These are phyloP conservation scores for Poeciliopsis presidionis DNA, from an alignment of 2,797 vertebrate genomes.

Conservation along the genomic window DNA sequence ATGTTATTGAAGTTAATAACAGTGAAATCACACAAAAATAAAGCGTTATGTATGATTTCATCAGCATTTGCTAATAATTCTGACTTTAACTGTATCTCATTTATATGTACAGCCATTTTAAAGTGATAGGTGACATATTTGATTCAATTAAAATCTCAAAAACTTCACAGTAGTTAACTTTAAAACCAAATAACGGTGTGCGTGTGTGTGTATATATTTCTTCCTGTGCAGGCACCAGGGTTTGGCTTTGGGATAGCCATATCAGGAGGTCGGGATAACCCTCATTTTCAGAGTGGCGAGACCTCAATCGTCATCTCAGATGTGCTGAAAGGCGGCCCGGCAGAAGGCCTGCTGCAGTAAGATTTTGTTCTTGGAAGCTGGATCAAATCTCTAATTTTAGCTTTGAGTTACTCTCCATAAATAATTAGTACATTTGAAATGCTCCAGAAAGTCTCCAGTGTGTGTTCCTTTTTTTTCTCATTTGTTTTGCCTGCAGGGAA, in stretches of 20 bases:
- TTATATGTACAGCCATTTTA: not conserved
- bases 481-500: constrained; percentile 81
- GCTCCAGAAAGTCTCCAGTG: constrained; percentile 46
- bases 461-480: constrained; percentile 34
- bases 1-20: too few species aligned
- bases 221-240: constrained; percentile 88
- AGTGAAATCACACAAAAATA: too few species aligned
- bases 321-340: constrained; percentile 97
- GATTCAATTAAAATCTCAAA: not conserved
- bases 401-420: constrained; percentile 43
- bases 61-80: too few species aligned
- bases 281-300: constrained; percentile 99
- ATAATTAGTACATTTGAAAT: not conserved
- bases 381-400: constrained; percentile 34
- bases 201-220: not conserved
- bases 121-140: not conserved
- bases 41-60: too few species aligned
- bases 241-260: constrained; percentile 99
- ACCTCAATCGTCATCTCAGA: constrained; percentile 99
- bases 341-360: constrained; percentile 97
- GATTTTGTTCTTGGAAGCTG: constrained; percentile 50
- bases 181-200: not conserved
- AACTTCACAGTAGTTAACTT: not conserved
- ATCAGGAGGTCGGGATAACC: constrained; percentile 98
- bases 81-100: not conserved